phyloP scores from a whole-genome alignment of 2,113 vertebrate genomes.

The Notechis scutatus region DNA sequence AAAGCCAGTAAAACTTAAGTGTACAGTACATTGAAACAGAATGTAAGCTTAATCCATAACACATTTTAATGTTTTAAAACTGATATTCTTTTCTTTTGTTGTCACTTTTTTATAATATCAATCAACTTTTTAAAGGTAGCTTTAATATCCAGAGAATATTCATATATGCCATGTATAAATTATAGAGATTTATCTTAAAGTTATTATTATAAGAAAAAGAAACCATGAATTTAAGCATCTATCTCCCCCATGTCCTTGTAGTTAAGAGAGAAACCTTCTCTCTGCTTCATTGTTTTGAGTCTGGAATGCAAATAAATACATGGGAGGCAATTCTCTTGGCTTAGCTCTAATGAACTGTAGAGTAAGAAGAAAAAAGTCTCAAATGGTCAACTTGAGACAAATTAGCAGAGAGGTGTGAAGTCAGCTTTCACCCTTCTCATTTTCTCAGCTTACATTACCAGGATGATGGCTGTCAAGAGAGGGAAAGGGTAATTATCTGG shows the following conservation, averaged over 20 bases:
- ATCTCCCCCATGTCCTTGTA: not conserved
- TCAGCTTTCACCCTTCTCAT: not conserved
- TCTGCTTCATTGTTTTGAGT: slow-evolving; percentile 40
- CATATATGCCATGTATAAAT: not conserved
- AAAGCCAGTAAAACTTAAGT: not conserved
- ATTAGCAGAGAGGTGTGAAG: slow-evolving; percentile 29
- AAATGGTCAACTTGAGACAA: slow-evolving; percentile 26
- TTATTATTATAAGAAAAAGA: not conserved
- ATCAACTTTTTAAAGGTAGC: not conserved
- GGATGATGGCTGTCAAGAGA: not conserved
- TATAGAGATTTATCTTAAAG: not conserved
- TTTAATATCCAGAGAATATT: not conserved
- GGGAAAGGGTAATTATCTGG: slow-evolving; percentile 16
- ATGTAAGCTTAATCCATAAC: not conserved
- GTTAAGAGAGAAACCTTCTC: slow-evolving; percentile 17
- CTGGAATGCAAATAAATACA: slow-evolving; percentile 42
- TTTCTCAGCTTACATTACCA: not conserved
- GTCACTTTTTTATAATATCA: not conserved
- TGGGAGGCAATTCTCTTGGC: not conserved
- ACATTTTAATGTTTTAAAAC: not conserved
- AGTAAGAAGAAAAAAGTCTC: slow-evolving; percentile 28
- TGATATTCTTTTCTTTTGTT: not conserved
- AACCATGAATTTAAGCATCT: accelerated
- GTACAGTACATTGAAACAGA: not conserved
- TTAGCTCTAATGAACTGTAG: not conserved